Conservation (phyloP, 2,113 vertebrate genomes). For the Cheirogaleus medius region DNA sequence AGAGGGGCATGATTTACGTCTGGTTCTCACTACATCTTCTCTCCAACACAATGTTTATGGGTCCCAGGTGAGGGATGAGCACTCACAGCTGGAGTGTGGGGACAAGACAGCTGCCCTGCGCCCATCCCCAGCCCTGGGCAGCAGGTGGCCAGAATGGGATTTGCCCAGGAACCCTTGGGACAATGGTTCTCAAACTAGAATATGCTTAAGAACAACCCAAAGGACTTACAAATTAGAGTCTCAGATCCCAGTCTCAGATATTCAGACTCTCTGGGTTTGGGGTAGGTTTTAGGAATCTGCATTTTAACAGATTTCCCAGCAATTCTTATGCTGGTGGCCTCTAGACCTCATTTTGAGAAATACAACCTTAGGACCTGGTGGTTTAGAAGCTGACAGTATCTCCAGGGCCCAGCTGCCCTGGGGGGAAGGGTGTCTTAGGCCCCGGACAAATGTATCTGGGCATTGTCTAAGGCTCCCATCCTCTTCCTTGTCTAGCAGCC, state of each 20-base stretch:
- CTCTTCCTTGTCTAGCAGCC: not conserved
- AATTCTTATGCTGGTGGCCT: not conserved
- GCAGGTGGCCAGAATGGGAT: slow-evolving; percentile 69
- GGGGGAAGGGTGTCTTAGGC: not conserved
- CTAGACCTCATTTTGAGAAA: not conserved
- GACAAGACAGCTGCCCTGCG: slow-evolving; percentile 56
- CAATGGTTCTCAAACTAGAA: not conserved
- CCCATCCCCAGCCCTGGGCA: slow-evolving; percentile 53
- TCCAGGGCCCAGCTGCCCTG: not conserved
- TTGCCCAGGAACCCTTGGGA: not conserved
- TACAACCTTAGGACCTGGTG: not conserved
- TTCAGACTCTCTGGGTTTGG: not conserved
- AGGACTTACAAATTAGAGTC: not conserved
- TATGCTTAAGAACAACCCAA: not conserved
- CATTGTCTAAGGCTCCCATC: not conserved
- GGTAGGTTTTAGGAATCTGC: not conserved
- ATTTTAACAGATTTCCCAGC: not conserved
- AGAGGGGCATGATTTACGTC: slow-evolving; percentile 81
- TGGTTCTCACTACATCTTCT: slow-evolving; percentile 76
- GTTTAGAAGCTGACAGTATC: not conserved
- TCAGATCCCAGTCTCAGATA: not conserved
- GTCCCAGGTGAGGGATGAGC: slow-evolving; percentile 79
- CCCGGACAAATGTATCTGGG: not conserved
- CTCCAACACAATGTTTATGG: slow-evolving; percentile 81
- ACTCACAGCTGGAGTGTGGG: slow-evolving; percentile 71